A percentile compares a stretch with the other conserved stretches of the same genome.
Conservation (phyloP, 2,797 vertebrate species). For the Myotis findleyi region DNA sequence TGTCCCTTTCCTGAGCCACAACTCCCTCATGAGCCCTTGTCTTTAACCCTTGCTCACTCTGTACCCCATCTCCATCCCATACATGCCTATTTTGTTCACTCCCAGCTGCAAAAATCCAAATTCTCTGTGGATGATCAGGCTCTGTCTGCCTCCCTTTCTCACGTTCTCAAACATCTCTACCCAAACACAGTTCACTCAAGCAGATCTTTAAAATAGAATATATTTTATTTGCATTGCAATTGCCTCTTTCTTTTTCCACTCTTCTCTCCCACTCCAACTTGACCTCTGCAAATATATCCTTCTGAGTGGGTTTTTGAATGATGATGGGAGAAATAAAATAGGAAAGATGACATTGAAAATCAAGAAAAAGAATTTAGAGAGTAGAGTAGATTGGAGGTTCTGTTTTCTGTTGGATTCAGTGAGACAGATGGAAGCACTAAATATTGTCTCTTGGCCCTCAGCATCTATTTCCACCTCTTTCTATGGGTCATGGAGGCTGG, state of each 20-base stretch:
- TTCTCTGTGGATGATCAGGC: neutral
- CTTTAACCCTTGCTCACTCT: neutral
- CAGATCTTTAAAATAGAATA: neutral
- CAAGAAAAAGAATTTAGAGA: neutral
- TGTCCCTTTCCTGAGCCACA: neutral
- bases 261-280: neutral
- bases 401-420: neutral
- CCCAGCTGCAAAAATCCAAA: neutral
- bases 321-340: neutral
- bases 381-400: neutral
- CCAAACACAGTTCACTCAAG: neutral
- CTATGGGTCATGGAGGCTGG: neutral
- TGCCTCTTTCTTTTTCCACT: neutral
- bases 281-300: neutral
- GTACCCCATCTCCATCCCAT: neutral
- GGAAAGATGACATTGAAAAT: slow-evolving; percentile 42
- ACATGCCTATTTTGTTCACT: neutral
- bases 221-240: neutral
- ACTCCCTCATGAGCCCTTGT: neutral
- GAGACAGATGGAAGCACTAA: neutral
- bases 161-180: neutral
- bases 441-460: neutral
- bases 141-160: neutral
- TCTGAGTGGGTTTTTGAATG: slow-evolving; percentile 12
- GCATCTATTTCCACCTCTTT: neutral